Percentiles rank a stretch among this genome's conserved stretches.
Evolutionary conservation across 2,888 invertebrate species (phyloP).

Genomic region (Carterocephalus palaemon): DNA sequence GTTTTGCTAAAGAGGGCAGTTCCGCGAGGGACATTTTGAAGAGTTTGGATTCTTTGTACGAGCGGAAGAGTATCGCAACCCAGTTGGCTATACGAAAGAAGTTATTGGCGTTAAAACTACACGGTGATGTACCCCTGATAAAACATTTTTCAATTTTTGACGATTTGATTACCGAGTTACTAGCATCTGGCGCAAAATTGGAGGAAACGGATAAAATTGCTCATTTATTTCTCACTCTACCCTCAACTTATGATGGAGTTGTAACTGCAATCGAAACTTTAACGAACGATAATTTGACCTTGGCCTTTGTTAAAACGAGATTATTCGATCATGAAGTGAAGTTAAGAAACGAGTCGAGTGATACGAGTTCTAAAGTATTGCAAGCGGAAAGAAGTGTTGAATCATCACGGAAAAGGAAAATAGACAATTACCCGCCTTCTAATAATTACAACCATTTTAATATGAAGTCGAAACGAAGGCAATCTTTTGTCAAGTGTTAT

Average conservation of each 20-base stretch:
- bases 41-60: slow-evolving; percentile 32
- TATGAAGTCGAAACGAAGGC: not conserved
- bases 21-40: slow-evolving; percentile 29
- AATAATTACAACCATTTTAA: slow-evolving; percentile 13
- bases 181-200: slow-evolving; percentile 41
- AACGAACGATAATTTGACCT: slow-evolving; percentile 37
- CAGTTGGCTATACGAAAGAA: slow-evolving; percentile 33
- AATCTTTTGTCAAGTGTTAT: slow-evolving; percentile 33
- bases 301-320: slow-evolving; percentile 44
- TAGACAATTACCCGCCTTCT: not conserved
- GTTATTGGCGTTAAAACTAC: slow-evolving; percentile 29
- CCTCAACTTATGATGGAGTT: slow-evolving; percentile 42
- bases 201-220: slow-evolving; percentile 45
- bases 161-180: slow-evolving; percentile 40
- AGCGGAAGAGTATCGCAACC: slow-evolving; percentile 34
- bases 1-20: slow-evolving; percentile 22
- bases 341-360: slow-evolving; percentile 28
- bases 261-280: slow-evolving; percentile 48
- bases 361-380: slow-evolving; percentile 39
- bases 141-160: slow-evolving; percentile 47
- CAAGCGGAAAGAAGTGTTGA: slow-evolving; percentile 28
- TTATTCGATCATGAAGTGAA: slow-evolving; percentile 35
- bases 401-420: slow-evolving; percentile 13
- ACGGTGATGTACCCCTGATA: slow-evolving; percentile 24
- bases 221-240: slow-evolving; percentile 43